These are phyloP conservation scores for Caenorhabditis remanei DNA, from an alignment of 1,140 invertebrate genomes.

Conservation along the genomic window DNA sequence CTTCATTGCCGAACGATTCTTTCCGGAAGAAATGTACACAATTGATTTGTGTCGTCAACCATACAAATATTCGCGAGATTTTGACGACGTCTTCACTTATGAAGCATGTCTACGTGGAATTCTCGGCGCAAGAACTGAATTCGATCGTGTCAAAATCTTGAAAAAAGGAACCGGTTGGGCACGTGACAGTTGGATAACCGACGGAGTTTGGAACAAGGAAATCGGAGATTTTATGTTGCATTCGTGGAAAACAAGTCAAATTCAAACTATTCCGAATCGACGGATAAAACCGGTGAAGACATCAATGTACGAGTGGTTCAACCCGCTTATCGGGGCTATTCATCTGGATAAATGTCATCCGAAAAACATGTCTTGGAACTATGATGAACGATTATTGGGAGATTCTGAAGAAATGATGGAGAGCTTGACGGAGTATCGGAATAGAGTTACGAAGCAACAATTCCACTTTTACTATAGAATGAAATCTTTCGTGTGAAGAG, in stretches of 20 bases:
- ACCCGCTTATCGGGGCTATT: conserved; percentile 28
- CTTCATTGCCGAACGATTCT: conserved; percentile 39
- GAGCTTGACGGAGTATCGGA: conserved; percentile 10
- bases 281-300: conserved; percentile 22
- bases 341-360: conserved; percentile 40
- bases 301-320: conserved; percentile 42
- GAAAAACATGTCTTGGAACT: conserved; percentile 43
- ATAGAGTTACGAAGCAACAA: conserved; percentile 15
- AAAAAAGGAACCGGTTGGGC: conserved; percentile 47
- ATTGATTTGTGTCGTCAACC: conserved; percentile 33
- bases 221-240: conserved; percentile 46
- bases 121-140: conserved; percentile 33
- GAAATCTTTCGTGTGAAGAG: conserved; percentile 9
- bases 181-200: conserved; percentile 28
- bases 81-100: conserved; percentile 41
- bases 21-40: conserved; percentile 32
- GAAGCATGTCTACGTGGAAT: conserved; percentile 28
- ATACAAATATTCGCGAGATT: conserved; percentile 36
- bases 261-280: conserved; percentile 35
- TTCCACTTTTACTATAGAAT: conserved; percentile 34
- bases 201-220: conserved; percentile 42
- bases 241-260: conserved; percentile 44
- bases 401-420: conserved; percentile 41
- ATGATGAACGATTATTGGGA: conserved; percentile 38
- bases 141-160: conserved; percentile 33